Conservation (phyloP, 2,888 invertebrate species). For the Protophormia terraenovae region DNA sequence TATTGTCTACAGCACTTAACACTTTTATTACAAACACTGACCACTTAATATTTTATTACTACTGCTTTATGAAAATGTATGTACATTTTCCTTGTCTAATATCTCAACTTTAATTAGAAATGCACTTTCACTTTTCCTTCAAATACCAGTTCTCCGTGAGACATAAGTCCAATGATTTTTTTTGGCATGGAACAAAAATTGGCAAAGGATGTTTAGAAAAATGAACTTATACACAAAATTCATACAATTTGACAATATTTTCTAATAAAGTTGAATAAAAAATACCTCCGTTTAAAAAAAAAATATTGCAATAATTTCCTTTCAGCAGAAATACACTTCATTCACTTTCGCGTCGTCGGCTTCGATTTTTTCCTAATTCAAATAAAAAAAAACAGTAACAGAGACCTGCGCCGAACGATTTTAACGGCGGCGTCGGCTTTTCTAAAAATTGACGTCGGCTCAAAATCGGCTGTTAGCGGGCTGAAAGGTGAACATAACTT, state of each 20-base stretch:
- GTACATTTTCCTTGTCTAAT: conserved; percentile 37
- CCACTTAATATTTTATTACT: conserved; percentile 9
- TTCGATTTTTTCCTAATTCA: conserved; percentile 57
- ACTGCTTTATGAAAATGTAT: conserved; percentile 1
- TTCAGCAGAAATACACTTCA: conserved; percentile 39
- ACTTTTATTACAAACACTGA: not conserved
- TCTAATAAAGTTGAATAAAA: conserved; percentile 4
- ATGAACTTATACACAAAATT: not conserved
- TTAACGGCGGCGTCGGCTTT: not conserved
- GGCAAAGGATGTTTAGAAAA: not conserved
- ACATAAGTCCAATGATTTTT: not conserved
- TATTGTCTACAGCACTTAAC: too few species aligned
- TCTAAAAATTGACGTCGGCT: too few species aligned
- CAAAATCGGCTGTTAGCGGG: too few species aligned
- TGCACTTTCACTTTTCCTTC: conserved; percentile 66
- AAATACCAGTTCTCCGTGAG: conserved; percentile 40
- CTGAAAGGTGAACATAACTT: too few species aligned
- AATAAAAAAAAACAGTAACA: conserved; percentile 50
- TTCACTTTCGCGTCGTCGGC: conserved; percentile 61
- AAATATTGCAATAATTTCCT: conserved; percentile 58
- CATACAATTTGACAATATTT: not conserved
- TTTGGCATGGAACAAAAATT: not conserved
- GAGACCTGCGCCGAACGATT: not conserved
- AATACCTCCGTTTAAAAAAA: conserved; percentile 40
- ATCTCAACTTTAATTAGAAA: conserved; percentile 48